Base-by-base conservation (phyloP, 2,888 invertebrate species). In the Drosophila fungiperda region DNA sequence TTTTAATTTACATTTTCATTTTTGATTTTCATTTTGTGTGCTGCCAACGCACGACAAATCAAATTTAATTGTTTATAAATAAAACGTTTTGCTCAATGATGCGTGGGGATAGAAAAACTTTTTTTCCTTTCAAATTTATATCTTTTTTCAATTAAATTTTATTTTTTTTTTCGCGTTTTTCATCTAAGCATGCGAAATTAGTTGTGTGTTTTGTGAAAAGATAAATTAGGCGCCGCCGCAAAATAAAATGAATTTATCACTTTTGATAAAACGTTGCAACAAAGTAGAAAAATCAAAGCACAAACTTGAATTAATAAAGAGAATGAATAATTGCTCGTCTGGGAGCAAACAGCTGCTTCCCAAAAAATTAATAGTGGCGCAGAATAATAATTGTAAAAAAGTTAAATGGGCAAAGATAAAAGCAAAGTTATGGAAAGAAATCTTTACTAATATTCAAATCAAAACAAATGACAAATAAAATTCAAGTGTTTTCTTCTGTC, bases 61-160 rank as follows among this genome's bases (percentile, higher is more conserved):
- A 90, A 87, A 89, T 82, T 91, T 81, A 89, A 90, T 91, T 90
- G 84, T 81, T 87, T 81, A 84, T 90, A 91, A 90, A 87, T 90
- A 87, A 87, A 90, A 90, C 87, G 83, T 86, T 90, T 87, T 83
- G 75, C 81, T 76, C 76, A 87, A 82, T 87, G 85, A 72, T 76
- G 84, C 68, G 69, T 73, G 72, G 70, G 63, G 61, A 36, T 53
- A 8, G 45, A 15, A 2, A 45, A 45, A 23, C 45, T 35, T 53
- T 48, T 48, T 59, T 17, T 70, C 52, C 36, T 38, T 58, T 59
- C 55, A 35, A 38, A 67, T 49, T 48, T 40, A 26, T 45, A 45
- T 45, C 23, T 23, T 15, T 53, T 70, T 35, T 53, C 17, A 29
- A 29, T 58, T 69, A 6, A 48, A 12, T 53, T 45, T 36, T 52